A percentile compares a stretch with the other conserved stretches of the same genome.
phyloP scores from a whole-genome alignment of 2,888 invertebrate species.

The Synanthedon tipuliformis region DNA sequence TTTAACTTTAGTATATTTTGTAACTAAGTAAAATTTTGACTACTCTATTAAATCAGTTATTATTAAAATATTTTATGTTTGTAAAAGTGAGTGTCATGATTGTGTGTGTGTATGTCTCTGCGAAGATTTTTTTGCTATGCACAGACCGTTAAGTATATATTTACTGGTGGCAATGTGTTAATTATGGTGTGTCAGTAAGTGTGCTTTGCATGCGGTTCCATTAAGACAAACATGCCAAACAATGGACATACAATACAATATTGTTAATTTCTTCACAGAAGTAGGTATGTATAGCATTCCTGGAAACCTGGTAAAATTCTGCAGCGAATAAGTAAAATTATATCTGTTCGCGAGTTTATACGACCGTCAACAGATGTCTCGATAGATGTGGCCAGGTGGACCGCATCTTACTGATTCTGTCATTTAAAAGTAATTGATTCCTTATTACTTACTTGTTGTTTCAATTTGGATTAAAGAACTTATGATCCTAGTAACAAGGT shows the following conservation, averaged over 20 bases:
- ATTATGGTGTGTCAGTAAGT: constrained; percentile 39
- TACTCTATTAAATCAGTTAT: constrained; percentile 12
- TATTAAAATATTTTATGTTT: constrained; percentile 11
- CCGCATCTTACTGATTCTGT: too few species aligned
- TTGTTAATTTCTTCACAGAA: neutral
- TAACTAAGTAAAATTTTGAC: constrained; percentile 3
- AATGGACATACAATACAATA: constrained; percentile 21
- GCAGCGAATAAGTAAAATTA: too few species aligned
- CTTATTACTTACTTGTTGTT: too few species aligned
- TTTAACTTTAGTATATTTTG: neutral
- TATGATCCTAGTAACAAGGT: too few species aligned
- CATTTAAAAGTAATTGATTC: too few species aligned
- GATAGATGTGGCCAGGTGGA: too few species aligned
- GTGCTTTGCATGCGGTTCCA: constrained; percentile 50
- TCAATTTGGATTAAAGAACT: too few species aligned
- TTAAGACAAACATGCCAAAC: constrained; percentile 42
- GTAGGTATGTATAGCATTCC: too few species aligned
- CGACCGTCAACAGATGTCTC: too few species aligned
- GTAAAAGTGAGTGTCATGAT: constrained; percentile 35
- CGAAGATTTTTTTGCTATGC: constrained; percentile 19
- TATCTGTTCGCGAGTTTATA: too few species aligned
- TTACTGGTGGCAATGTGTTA: constrained; percentile 23
- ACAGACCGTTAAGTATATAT: neutral
- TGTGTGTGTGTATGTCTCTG: constrained; percentile 33
- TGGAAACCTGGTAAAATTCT: too few species aligned